These are phyloP conservation scores for Bactericera cockerelli DNA, from an alignment of 1,140 invertebrate genomes.

Conservation along the genomic window DNA sequence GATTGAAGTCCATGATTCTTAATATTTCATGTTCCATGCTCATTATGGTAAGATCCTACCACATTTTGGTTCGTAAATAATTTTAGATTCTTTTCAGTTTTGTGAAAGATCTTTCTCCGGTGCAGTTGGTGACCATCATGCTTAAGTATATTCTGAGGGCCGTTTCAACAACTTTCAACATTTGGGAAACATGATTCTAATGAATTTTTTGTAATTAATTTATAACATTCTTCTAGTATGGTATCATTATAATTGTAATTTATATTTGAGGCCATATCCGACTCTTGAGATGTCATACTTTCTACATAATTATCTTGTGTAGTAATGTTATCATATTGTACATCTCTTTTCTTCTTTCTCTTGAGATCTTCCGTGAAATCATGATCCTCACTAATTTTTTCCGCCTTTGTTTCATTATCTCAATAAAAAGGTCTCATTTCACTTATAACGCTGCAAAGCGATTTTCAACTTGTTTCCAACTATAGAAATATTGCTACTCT, in stretches of 20 bases:
- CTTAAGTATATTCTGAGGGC: slow-evolving; percentile 19
- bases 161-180: slow-evolving; percentile 22
- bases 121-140: slow-evolving; percentile 22
- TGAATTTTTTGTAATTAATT: background rate
- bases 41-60: slow-evolving; percentile 13
- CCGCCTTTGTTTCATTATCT: too few species aligned
- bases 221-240: background rate
- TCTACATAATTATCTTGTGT: too few species aligned
- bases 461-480: too few species aligned
- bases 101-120: slow-evolving; percentile 23
- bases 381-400: too few species aligned
- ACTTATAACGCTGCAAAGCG: too few species aligned
- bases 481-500: too few species aligned
- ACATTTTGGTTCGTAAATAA: background rate
- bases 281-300: too few species aligned
- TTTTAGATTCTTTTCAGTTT: slow-evolving; percentile 18
- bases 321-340: too few species aligned
- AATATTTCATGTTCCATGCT: slow-evolving; percentile 17
- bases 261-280: background rate
- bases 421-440: too few species aligned
- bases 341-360: too few species aligned
- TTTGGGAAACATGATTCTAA: slow-evolving; percentile 20
- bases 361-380: too few species aligned
- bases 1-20: slow-evolving; percentile 14
- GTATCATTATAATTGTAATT: background rate